These are phyloP conservation scores for Perca schrenkii DNA, from an alignment of 2,113 vertebrate genomes.

Conservation along the genomic window DNA sequence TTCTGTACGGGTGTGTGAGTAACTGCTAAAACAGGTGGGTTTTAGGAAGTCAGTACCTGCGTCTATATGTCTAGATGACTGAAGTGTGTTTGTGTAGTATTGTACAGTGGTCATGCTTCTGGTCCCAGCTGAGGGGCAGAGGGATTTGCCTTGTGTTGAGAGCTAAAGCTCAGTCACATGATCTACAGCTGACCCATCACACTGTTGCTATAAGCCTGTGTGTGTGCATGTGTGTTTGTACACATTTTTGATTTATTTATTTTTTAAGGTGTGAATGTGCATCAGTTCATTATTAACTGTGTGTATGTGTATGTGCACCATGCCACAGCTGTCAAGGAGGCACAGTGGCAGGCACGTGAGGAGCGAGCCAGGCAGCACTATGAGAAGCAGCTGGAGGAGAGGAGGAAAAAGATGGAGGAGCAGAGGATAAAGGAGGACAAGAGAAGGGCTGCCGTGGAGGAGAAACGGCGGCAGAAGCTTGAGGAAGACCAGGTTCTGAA, in stretches of 20 bases:
- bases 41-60: not conserved
- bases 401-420: conserved; percentile 90
- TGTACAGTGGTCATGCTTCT: conserved; percentile 29
- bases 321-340: conserved; percentile 88
- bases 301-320: conserved; percentile 16
- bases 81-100: conserved; percentile 24
- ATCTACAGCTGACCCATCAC: conserved; percentile 59
- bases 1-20: not conserved
- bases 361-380: conserved; percentile 92
- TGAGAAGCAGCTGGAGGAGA: conserved; percentile 92
- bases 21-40: not conserved
- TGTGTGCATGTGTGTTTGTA: conserved; percentile 29
- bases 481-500: conserved; percentile 92
- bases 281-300: conserved; percentile 13
- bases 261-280: not conserved
- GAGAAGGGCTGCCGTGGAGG: conserved; percentile 91
- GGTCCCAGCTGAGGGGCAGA: conserved; percentile 26
- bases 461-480: conserved; percentile 91
- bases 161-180: conserved; percentile 71
- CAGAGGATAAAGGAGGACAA: conserved; percentile 92
- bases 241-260: not conserved
- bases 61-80: conserved; percentile 1
- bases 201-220: conserved; percentile 44
- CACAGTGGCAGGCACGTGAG: conserved; percentile 91
- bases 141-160: conserved; percentile 62